These are phyloP conservation scores for Myocastor coypus DNA, from an alignment of 2,113 vertebrate species.

Conservation along the genomic window DNA sequence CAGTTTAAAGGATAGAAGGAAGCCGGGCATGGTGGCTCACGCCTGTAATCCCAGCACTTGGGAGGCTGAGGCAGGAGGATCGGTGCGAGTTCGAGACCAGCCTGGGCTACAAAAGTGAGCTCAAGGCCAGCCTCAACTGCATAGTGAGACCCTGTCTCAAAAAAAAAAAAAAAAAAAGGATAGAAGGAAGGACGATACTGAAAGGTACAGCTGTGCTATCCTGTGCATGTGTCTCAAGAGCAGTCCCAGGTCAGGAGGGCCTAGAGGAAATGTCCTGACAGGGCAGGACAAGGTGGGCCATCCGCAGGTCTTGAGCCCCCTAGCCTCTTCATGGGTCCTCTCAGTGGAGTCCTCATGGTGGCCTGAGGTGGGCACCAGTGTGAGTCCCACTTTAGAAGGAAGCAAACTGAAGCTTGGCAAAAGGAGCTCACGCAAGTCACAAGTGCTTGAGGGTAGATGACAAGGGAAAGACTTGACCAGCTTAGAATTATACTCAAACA, in stretches of 20 bases:
- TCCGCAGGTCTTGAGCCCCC: conserved; percentile 5
- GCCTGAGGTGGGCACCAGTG: fast-evolving
- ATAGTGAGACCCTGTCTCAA: no score
- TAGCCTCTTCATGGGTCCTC: fast-evolving
- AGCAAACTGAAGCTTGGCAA: neutral
- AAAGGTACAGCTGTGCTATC: neutral
- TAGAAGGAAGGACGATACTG: no score
- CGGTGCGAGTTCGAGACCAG: no score
- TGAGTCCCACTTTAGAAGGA: conserved; percentile 43
- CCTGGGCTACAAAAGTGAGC: no score
- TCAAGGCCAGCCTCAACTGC: no score
- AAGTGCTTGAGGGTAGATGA: neutral
- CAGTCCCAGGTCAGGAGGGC: fast-evolving
- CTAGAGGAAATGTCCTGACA: neutral
- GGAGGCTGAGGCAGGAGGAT: no score
- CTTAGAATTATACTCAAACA: neutral
- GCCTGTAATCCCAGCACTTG: no score
- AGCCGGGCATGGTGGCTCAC: no score
- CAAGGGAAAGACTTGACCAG: neutral
- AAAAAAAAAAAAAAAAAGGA: no score
- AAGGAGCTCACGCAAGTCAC: neutral
- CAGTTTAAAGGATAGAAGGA: neutral
- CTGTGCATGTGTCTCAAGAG: conserved; percentile 59
- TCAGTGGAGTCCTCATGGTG: fast-evolving
- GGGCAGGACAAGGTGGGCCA: fast-evolving